phyloP scores from a whole-genome alignment of 2,888 invertebrate species.

The Onchidella celtica region DNA sequence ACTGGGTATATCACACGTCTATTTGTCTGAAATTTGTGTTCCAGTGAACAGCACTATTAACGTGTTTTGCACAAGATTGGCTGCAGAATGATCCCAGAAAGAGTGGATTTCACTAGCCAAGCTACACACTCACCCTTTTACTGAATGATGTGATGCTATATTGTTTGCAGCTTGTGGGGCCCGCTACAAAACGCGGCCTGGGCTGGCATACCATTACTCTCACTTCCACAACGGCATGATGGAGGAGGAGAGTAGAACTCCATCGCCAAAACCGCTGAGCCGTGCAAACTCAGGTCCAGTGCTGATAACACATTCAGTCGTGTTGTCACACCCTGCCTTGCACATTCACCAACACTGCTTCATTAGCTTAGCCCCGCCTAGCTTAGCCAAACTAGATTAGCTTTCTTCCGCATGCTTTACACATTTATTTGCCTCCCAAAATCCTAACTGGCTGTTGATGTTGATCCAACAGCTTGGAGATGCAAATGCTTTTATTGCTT shows the following conservation, averaged over 20 bases:
- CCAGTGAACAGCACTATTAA: too few relatives aligned
- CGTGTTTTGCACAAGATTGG: too few relatives aligned
- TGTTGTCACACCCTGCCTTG: conserved; percentile 42
- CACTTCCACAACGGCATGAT: conserved; percentile 86
- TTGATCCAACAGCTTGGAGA: neutral
- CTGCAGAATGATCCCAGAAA: too few relatives aligned
- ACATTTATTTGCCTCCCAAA: neutral
- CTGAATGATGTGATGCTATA: conserved; percentile 45
- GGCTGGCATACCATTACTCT: conserved; percentile 96
- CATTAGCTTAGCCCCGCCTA: neutral
- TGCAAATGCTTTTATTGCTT: neutral
- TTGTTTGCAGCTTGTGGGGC: conserved; percentile 91
- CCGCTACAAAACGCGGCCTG: conserved; percentile 97
- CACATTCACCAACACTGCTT: conserved; percentile 8
- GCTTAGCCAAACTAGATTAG: neutral
- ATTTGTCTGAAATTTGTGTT: too few relatives aligned
- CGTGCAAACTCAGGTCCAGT: conserved; percentile 57
- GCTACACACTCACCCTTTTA: conserved; percentile 33
- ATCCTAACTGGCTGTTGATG: neutral
- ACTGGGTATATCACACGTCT: too few relatives aligned
- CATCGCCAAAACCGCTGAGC: conserved; percentile 64
- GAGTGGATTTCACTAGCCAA: conserved; percentile 20
- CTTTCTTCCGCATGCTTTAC: conserved; percentile 12
- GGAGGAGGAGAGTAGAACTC: conserved; percentile 67
- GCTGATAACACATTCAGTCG: conserved; percentile 33